phyloP scores from a whole-genome alignment of 2,113 vertebrate species.

The Thalassarche chlororhynchos region DNA sequence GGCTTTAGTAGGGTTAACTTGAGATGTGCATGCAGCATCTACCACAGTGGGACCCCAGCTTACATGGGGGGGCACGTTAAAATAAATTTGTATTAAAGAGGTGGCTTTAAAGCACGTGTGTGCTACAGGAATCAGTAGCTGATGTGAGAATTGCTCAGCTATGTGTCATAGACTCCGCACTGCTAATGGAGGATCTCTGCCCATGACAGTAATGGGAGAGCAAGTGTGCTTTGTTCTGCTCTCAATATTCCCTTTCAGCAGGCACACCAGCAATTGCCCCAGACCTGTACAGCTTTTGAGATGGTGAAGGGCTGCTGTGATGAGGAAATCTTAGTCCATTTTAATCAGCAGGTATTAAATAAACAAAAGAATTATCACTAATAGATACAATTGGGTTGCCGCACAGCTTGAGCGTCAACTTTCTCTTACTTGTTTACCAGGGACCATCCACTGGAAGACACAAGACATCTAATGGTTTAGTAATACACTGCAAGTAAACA shows the following conservation, averaged over 20 bases:
- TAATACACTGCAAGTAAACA: background rate
- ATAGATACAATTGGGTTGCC: background rate
- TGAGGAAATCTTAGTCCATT: background rate
- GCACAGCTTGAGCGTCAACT: background rate
- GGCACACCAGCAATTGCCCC: background rate
- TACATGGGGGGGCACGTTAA: rapidly evolving
- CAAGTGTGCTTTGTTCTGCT: background rate
- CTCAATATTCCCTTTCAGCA: background rate
- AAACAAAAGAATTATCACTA: background rate
- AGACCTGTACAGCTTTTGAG: background rate
- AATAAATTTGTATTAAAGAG: background rate
- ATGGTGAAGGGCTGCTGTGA: background rate
- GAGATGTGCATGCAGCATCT: rapidly evolving
- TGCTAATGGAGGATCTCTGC: background rate
- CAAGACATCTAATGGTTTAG: background rate
- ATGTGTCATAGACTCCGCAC: rapidly evolving
- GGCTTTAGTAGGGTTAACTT: background rate
- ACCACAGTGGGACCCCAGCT: background rate
- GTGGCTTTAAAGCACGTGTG: background rate
- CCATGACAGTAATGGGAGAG: background rate
- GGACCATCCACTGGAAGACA: background rate
- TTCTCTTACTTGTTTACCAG: background rate
- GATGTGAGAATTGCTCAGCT: background rate
- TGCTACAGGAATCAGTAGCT: background rate
- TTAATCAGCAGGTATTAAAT: background rate